phyloP scores from a whole-genome alignment of 2,888 invertebrate species.

The Orthonevra nobilis region DNA sequence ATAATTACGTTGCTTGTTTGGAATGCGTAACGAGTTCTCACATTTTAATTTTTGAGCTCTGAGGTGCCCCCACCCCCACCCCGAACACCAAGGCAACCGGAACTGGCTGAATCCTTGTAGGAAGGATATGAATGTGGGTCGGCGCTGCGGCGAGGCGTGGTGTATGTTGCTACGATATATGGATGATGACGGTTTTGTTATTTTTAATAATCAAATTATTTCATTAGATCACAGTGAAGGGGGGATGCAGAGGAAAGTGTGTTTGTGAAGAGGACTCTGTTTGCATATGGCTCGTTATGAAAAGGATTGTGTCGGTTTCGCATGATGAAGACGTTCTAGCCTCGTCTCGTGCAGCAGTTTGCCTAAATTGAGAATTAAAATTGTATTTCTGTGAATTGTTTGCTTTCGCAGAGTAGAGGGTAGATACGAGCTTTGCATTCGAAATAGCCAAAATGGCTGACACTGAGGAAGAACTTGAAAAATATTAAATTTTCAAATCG shows the following conservation, averaged over 20 bases:
- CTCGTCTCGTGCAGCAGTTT: too few relatives aligned
- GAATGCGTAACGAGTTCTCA: conserved; percentile 66
- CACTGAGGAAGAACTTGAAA: neutral
- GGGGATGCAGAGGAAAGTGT: neutral
- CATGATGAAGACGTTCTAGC: conserved; percentile 35
- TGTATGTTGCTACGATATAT: conserved; percentile 18
- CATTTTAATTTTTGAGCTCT: conserved; percentile 59
- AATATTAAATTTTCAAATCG: neutral
- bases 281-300: conserved; percentile 13
- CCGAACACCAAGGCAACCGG: neutral
- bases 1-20: conserved; percentile 60
- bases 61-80: conserved; percentile 5
- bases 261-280: neutral
- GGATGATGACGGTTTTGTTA: conserved; percentile 47
- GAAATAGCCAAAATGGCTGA: neutral
- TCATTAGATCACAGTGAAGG: conserved; percentile 27
- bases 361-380: conserved; percentile 29
- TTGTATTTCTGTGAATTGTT: conserved; percentile 21
- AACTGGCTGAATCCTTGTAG: too few relatives aligned
- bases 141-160: neutral
- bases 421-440: conserved; percentile 5
- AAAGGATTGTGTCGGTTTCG: conserved; percentile 37
- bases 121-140: conserved; percentile 45
- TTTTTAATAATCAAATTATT: conserved; percentile 63
- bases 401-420: neutral